A percentile compares a stretch with the other conserved stretches of the same genome.
These are phyloP conservation scores for Cromileptes altivelis DNA, from an alignment of 2,113 vertebrate species.

Conservation along the genomic window DNA sequence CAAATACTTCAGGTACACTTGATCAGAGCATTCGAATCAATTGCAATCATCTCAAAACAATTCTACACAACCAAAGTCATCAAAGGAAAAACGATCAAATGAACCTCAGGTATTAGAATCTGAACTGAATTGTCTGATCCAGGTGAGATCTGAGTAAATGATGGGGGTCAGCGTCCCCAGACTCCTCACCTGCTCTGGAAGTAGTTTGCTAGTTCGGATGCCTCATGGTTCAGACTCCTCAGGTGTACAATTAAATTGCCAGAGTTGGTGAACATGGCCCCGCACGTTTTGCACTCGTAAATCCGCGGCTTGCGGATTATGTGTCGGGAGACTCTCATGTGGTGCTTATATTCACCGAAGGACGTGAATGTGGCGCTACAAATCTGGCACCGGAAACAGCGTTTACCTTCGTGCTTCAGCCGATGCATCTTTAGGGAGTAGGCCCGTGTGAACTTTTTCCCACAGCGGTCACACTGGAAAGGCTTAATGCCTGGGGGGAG, in stretches of 20 bases:
- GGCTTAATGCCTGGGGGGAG: slow-evolving; percentile 95
- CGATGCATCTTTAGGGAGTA: slow-evolving; percentile 99
- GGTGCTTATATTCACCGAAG: slow-evolving; percentile 99
- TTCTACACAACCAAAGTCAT: slow-evolving; percentile 51
- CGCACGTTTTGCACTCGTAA: slow-evolving; percentile 99
- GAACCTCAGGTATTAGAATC: slow-evolving; percentile 55
- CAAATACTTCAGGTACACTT: slow-evolving; percentile 45
- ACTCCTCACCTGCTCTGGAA: slow-evolving; percentile 99
- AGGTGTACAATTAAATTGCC: slow-evolving; percentile 99
- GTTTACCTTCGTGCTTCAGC: slow-evolving; percentile 99
- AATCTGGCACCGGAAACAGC: slow-evolving; percentile 99
- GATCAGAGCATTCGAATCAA: slow-evolving; percentile 42
- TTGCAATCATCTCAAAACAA: slow-evolving; percentile 41
- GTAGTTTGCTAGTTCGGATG: slow-evolving; percentile 99
- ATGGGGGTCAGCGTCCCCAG: slow-evolving; percentile 81
- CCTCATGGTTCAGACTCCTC: slow-evolving; percentile 99
- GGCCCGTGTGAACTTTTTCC: slow-evolving; percentile 99
- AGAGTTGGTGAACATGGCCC: slow-evolving; percentile 99
- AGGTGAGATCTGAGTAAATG: slow-evolving; percentile 80
- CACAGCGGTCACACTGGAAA: slow-evolving; percentile 99
- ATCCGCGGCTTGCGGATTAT: slow-evolving; percentile 99
- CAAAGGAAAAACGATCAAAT: slow-evolving; percentile 39
- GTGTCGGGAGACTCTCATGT: slow-evolving; percentile 99
- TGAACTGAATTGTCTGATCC: slow-evolving; percentile 60
- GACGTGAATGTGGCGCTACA: slow-evolving; percentile 99